Evolutionary conservation across 2,113 vertebrate species (phyloP).

Genomic region (Pituophis catenifer): DNA sequence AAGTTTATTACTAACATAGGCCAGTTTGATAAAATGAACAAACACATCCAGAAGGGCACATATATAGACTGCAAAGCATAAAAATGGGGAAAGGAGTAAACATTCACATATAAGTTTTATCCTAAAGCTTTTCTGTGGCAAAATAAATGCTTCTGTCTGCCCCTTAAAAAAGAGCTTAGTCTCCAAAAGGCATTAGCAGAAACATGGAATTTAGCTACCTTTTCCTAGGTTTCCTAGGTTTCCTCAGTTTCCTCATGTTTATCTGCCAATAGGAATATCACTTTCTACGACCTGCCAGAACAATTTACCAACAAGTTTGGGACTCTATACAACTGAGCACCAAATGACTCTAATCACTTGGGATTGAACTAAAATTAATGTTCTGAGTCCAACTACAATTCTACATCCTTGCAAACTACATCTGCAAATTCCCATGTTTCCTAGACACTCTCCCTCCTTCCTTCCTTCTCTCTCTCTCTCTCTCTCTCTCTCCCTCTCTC

Average conservation of each 20-base stretch:
- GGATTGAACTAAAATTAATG: neutral
- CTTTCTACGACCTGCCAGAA: neutral
- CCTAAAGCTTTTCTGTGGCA: neutral
- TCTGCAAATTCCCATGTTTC: neutral
- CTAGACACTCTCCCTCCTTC: neutral
- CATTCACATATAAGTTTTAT: neutral
- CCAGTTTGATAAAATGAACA: neutral
- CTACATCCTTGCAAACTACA: neutral
- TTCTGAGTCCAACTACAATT: neutral
- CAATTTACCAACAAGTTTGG: neutral
- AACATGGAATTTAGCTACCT: neutral
- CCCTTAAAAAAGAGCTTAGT: neutral
- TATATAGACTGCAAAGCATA: neutral
- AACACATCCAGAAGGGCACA: neutral
- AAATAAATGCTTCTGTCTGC: neutral
- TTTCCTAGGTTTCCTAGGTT: neutral
- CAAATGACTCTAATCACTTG: neutral
- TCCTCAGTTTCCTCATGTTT: neutral
- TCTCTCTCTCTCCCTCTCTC: too few species aligned
- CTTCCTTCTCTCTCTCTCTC: too few species aligned
- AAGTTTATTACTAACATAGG: neutral
- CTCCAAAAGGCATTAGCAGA: neutral
- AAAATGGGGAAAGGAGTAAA: neutral
- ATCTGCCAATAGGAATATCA: neutral
- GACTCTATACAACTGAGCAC: neutral